Evolutionary conservation across 2,113 vertebrate species (phyloP).

Genomic region (Camelus dromedarius): DNA sequence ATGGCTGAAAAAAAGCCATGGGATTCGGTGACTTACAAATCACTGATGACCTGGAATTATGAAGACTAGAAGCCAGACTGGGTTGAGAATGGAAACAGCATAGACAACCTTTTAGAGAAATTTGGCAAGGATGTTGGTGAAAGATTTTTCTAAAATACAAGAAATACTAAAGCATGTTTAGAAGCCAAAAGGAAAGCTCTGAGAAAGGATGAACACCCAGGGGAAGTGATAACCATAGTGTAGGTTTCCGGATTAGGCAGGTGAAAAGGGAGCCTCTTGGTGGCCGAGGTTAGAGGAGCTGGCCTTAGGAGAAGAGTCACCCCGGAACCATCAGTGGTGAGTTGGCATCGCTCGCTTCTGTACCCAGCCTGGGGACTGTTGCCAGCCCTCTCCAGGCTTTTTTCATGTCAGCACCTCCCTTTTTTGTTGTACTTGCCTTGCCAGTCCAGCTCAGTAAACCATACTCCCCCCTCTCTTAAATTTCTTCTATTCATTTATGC

Average conservation of each 20-base stretch:
- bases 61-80: neutral
- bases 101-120: neutral
- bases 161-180: constrained; percentile 26
- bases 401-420: constrained; percentile 13
- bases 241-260: constrained; percentile 33
- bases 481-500: neutral
- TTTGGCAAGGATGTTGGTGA: neutral
- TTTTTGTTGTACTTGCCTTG: neutral
- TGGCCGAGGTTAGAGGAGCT: neutral
- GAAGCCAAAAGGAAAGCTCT: neutral
- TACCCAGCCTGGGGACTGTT: neutral
- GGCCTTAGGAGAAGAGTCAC: neutral
- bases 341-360: neutral
- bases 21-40: constrained; percentile 17
- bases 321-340: neutral
- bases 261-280: neutral
- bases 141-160: neutral
- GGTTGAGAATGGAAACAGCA: neutral
- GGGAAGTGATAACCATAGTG: neutral
- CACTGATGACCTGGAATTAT: neutral
- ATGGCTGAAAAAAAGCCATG: neutral
- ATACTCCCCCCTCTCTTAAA: neutral
- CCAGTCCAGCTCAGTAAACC: neutral
- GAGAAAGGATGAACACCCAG: neutral
- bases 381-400: neutral